phyloP scores from a whole-genome alignment of 2,113 vertebrate genomes.

The Rhynchomys soricoides region DNA sequence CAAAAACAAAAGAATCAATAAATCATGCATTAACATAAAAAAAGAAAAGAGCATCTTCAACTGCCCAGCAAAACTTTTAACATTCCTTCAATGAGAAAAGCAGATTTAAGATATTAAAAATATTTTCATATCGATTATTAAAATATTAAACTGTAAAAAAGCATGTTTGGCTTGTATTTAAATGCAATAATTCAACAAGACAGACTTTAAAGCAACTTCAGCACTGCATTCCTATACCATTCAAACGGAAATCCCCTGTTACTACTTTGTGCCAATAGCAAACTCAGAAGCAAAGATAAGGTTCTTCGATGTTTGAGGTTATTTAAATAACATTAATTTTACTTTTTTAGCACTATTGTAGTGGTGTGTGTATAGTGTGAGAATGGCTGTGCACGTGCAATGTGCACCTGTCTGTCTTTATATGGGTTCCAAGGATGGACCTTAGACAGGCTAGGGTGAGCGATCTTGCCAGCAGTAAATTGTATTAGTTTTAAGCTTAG shows the following conservation, averaged over 20 bases:
- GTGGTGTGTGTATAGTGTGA: no score
- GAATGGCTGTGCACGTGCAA: background rate
- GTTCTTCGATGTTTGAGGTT: background rate
- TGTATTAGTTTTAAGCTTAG: slow-evolving; percentile 13
- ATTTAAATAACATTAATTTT: background rate
- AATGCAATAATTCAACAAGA: slow-evolving; percentile 6
- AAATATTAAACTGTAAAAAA: background rate
- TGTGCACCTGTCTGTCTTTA: background rate
- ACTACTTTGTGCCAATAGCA: background rate
- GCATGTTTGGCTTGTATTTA: slow-evolving; percentile 3
- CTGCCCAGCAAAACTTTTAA: slow-evolving; percentile 11
- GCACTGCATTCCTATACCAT: background rate
- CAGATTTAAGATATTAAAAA: background rate
- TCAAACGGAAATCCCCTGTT: slow-evolving; percentile 33
- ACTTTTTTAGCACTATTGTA: background rate
- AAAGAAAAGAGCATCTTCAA: slow-evolving; percentile 38
- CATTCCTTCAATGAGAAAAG: slow-evolving; percentile 16
- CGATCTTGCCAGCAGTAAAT: background rate
- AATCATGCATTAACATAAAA: no score
- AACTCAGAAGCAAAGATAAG: background rate
- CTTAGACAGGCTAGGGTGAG: background rate
- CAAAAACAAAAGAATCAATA: no score
- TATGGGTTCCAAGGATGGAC: background rate
- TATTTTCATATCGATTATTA: background rate
- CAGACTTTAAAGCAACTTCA: slow-evolving; percentile 1